Conservation (phyloP, 2,888 invertebrate genomes). For the Augochlorella aurata region DNA sequence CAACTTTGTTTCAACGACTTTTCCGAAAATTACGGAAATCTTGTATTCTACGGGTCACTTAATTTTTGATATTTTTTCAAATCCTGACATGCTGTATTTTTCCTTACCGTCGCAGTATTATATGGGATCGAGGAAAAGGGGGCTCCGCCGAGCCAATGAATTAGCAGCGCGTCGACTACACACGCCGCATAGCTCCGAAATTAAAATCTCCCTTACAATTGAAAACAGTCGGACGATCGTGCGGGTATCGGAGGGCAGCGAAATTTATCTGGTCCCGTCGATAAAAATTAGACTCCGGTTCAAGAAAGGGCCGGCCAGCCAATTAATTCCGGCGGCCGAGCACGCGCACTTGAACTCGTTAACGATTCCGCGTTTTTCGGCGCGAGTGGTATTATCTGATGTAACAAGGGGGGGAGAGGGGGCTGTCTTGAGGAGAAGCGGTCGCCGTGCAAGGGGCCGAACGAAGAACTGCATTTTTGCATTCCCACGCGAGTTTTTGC, state of each 20-base stretch:
- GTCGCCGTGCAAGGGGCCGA: neutral
- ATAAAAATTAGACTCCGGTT: neutral
- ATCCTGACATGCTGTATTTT: too few species aligned
- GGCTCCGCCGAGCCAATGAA: neutral
- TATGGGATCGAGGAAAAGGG: neutral
- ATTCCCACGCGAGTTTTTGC: conserved; percentile 61
- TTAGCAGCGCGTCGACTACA: conserved; percentile 7
- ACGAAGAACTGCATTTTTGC: conserved; percentile 43
- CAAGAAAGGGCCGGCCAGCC: conserved; percentile 12
- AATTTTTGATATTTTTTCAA: too few species aligned
- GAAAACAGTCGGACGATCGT: neutral
- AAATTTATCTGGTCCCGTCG: neutral
- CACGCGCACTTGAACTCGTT: conserved; percentile 45
- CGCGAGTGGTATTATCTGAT: conserved; percentile 46
- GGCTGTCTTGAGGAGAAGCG: conserved; percentile 7
- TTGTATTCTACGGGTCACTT: too few species aligned
- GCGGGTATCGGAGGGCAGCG: neutral
- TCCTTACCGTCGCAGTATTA: too few species aligned
- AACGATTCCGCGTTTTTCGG: conserved; percentile 46
- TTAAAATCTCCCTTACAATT: conserved; percentile 12
- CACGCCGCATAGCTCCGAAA: neutral
- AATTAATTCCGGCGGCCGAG: conserved; percentile 36
- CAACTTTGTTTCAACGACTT: too few species aligned
- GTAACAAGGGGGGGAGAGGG: conserved; percentile 19
- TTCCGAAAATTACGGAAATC: too few species aligned